Evolutionary conservation across 2,888 invertebrate genomes (phyloP).

Genomic region (Philopedon plagiatum): DNA sequence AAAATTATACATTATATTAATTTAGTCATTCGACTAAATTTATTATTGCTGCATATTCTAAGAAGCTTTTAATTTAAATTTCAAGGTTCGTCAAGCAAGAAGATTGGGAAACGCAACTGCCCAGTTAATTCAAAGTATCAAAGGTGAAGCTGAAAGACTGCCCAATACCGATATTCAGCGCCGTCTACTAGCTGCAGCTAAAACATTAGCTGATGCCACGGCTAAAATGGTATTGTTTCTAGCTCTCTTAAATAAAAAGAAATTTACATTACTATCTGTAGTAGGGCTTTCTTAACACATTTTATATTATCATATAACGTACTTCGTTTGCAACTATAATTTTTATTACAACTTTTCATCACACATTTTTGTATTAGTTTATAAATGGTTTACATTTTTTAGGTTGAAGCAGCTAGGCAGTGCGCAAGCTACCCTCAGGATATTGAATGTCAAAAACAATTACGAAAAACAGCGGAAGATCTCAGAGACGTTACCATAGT

Average conservation of each 20-base stretch:
- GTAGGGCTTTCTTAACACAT: too few species aligned
- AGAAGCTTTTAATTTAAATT: not conserved
- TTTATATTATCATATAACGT: too few species aligned
- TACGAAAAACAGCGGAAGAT: conserved; percentile 93
- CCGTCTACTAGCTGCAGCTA: conserved; percentile 93
- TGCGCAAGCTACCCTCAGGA: conserved; percentile 91
- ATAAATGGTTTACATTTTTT: too few species aligned
- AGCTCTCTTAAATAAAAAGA: too few species aligned
- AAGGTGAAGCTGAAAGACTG: conserved; percentile 92
- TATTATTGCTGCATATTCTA: too few species aligned
- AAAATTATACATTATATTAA: too few species aligned
- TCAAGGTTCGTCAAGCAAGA: conserved; percentile 80
- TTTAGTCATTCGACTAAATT: too few species aligned
- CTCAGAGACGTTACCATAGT: conserved; percentile 91
- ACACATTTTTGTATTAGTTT: not conserved
- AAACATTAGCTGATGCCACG: conserved; percentile 95
- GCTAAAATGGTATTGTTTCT: conserved; percentile 85
- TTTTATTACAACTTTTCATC: not conserved
- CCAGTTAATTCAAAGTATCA: conserved; percentile 93
- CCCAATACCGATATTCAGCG: conserved; percentile 88
- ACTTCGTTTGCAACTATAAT: too few species aligned
- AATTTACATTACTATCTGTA: too few species aligned
- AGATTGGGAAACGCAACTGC: conserved; percentile 95
- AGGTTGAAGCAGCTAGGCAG: conserved; percentile 88
- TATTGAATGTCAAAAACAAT: conserved; percentile 82